Base-by-base conservation (phyloP, 92 coral and sea anemone species). In the Zoanthus gigantus region DNA sequence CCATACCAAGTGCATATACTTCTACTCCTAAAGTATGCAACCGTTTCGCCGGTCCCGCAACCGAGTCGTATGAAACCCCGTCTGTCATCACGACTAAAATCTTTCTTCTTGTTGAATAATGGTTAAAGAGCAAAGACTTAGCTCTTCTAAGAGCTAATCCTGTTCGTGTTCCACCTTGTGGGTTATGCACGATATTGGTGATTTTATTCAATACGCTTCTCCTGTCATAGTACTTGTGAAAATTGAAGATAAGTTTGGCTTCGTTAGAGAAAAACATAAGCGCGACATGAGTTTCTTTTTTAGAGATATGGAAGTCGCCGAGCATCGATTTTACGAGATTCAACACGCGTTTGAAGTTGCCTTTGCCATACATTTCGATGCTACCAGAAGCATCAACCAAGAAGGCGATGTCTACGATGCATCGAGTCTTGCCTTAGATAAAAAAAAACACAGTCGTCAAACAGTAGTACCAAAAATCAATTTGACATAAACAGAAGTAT, bases 311-410 rank as follows among this genome's bases (percentile, higher is more conserved):
- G 84, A 97, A 97, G 76, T 92, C 91, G 11, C 81, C 92, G 47
- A 90, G 93, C 17, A 95, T 94, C 10, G 68, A 50, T 77, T 95
- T 97, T 82, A 97, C 89, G 79, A 97, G 95, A 76, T 92, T 82
- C 76, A 90, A 54, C 79, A 96, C 88, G 30, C 98, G 94, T 74
- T 91, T 89, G 90, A 92, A 97, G 91, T 95, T 95, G 14, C 97
- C 97, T 88, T 84, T 89, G 15, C 99, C 98, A 66, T 95, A 95
- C 92, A 88, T 92, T 78, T 95, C 98, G 29, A 97, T 88, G 89
- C 99, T 97, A 46, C 99, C 99, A 73, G 99, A 97, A 28, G 95
- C 97, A 86, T 97, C 99, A 14, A 97, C 73, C 42, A 97, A 91
- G 94, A 97, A 97, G 42, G 94, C 96, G 16, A 97, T 79, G 48